These are phyloP conservation scores for Python bivittatus DNA, from an alignment of 2,113 vertebrate species.

Conservation along the genomic window DNA sequence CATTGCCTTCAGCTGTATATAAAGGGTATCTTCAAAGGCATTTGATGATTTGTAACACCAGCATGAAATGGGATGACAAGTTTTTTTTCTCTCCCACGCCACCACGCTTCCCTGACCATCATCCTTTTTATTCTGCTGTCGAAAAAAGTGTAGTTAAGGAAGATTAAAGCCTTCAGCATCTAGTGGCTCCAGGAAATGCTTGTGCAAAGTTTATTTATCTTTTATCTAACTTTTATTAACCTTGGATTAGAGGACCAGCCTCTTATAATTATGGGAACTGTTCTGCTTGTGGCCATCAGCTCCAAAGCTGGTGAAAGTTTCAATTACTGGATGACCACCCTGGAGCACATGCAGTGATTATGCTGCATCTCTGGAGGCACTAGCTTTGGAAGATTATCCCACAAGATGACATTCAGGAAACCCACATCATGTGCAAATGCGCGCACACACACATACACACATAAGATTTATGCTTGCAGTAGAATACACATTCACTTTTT, in stretches of 20 bases:
- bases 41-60: slow-evolving; percentile 55
- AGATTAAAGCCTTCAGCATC: slow-evolving; percentile 55
- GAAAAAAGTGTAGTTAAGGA: slow-evolving; percentile 47
- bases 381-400: slow-evolving; percentile 69
- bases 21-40: slow-evolving; percentile 62
- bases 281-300: slow-evolving; percentile 77
- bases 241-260: slow-evolving; percentile 69
- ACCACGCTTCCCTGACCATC: not conserved
- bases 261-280: slow-evolving; percentile 76
- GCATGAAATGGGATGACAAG: slow-evolving; percentile 62
- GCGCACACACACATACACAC: slow-evolving; percentile 27
- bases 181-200: slow-evolving; percentile 68
- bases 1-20: slow-evolving; percentile 52
- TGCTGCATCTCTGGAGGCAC: slow-evolving; percentile 71
- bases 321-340: slow-evolving; percentile 81
- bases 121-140: not conserved
- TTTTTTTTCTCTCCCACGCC: slow-evolving; percentile 18
- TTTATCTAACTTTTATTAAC: slow-evolving; percentile 76
- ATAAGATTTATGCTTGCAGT: slow-evolving; percentile 58
- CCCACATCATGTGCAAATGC: slow-evolving; percentile 2
- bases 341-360: slow-evolving; percentile 66
- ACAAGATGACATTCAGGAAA: slow-evolving; percentile 62
- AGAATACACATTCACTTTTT: slow-evolving; percentile 68
- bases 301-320: slow-evolving; percentile 73
- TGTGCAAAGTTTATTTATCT: slow-evolving; percentile 68